A percentile compares a stretch with the other conserved stretches of the same genome.
These are phyloP conservation scores for Acropternis orthonyx DNA, from an alignment of 2,797 vertebrate species.

Conservation along the genomic window DNA sequence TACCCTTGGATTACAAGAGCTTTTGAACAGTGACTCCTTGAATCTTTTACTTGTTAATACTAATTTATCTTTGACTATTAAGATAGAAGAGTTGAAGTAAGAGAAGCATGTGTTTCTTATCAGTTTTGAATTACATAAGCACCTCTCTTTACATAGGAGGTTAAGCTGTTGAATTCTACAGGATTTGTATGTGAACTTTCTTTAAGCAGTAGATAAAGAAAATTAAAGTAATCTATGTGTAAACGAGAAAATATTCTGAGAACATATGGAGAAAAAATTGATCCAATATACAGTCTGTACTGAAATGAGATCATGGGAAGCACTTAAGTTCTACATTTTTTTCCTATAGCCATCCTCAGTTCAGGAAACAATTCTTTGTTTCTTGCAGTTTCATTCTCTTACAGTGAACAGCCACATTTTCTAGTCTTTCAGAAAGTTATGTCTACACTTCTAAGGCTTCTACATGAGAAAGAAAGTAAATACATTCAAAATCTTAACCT, in stretches of 20 bases:
- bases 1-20: slow-evolving; percentile 43
- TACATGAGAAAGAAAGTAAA: neutral
- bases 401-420: neutral
- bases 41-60: slow-evolving; percentile 13
- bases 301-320: neutral
- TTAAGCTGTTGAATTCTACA: slow-evolving; percentile 56
- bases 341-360: neutral
- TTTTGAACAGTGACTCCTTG: slow-evolving; percentile 28
- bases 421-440: neutral
- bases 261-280: slow-evolving; percentile 33
- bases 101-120: slow-evolving; percentile 42
- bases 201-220: slow-evolving; percentile 67
- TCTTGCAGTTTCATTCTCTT: neutral
- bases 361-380: neutral
- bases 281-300: neutral
- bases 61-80: slow-evolving; percentile 43
- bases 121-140: slow-evolving; percentile 56
- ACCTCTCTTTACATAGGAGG: slow-evolving; percentile 41
- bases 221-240: slow-evolving; percentile 62
- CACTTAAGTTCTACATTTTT: neutral
- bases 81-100: slow-evolving; percentile 23
- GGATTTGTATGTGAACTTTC: slow-evolving; percentile 44
- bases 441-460: neutral
- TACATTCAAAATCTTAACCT: neutral
- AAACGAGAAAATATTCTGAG: slow-evolving; percentile 42